Percentiles rank a stretch among this genome's conserved stretches.
phyloP scores from a whole-genome alignment of 1,140 invertebrate genomes.

The Colletes latitarsis region DNA sequence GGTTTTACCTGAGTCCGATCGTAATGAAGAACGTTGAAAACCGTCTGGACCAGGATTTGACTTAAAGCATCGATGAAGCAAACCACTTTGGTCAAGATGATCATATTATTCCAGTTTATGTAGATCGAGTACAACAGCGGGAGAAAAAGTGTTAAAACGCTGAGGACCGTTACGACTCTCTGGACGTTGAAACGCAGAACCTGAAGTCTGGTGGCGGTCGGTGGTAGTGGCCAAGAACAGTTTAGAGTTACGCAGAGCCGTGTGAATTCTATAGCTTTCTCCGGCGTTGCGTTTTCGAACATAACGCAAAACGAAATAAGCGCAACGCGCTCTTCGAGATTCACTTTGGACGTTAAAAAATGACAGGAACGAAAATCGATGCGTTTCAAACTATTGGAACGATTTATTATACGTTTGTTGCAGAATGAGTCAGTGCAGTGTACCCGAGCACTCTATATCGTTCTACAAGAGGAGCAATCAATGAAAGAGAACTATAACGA shows the following conservation, averaged over 20 bases:
- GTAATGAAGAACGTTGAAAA: background rate
- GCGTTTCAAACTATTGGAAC: no score
- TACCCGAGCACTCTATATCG: no score
- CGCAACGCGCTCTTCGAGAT: no score
- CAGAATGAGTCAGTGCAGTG: no score
- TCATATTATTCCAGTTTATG: background rate
- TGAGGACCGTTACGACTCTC: background rate
- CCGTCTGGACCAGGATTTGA: background rate
- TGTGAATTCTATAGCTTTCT: slow-evolving; percentile 15
- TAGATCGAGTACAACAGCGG: slow-evolving; percentile 4
- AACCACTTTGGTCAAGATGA: background rate
- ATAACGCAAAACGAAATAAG: background rate
- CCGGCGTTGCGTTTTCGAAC: background rate
- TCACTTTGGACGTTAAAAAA: no score
- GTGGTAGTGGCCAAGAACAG: slow-evolving; percentile 21
- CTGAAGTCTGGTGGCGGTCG: background rate
- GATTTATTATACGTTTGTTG: no score
- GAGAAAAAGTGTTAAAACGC: background rate
- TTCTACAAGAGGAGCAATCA: no score
- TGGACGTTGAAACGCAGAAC: background rate
- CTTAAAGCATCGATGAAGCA: background rate
- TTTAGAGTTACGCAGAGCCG: background rate
- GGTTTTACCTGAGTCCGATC: slow-evolving; percentile 26
- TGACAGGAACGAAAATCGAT: no score
- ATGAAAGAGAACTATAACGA: no score